Conservation (phyloP, 1,140 invertebrate species). For the Helicoverpa armigera region DNA sequence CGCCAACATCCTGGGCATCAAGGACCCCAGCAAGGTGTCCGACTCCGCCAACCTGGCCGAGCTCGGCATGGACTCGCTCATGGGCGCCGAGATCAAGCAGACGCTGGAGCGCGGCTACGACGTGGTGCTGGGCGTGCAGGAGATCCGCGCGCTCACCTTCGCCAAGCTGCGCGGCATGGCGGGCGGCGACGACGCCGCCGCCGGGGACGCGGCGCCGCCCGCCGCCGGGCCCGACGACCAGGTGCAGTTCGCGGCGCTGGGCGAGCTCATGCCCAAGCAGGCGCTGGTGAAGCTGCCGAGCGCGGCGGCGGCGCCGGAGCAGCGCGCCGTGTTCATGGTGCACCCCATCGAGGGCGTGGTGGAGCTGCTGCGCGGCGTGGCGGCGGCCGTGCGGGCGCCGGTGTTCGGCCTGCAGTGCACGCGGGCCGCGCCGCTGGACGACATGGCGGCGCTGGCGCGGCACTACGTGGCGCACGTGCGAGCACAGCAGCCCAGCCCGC, state of each 20-base stretch:
- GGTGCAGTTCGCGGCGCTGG: constrained; percentile 80
- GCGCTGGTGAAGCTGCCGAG: constrained; percentile 88
- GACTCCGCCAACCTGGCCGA: constrained; percentile 93
- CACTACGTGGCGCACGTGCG: constrained; percentile 94
- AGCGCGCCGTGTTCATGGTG: constrained; percentile 87
- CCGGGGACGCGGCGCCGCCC: constrained; percentile 52
- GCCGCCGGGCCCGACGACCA: constrained; percentile 52
- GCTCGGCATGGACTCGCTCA: constrained; percentile 98
- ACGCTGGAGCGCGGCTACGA: constrained; percentile 97
- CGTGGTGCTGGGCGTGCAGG: constrained; percentile 94
- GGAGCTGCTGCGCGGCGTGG: constrained; percentile 89
- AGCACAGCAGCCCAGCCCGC: constrained; percentile 92
- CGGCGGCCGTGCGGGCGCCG: constrained; percentile 90
- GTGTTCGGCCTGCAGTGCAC: constrained; percentile 97
- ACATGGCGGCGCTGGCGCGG: constrained; percentile 91
- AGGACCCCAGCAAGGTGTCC: constrained; percentile 93
- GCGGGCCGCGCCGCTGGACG: constrained; percentile 90
- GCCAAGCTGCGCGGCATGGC: constrained; percentile 90
- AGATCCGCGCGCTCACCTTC: constrained; percentile 94
- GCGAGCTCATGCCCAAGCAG: constrained; percentile 89
- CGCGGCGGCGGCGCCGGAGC: constrained; percentile 54
- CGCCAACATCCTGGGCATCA: constrained; percentile 94
- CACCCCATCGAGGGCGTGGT: constrained; percentile 97
- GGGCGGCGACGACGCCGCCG: constrained; percentile 61
- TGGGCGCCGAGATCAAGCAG: constrained; percentile 99